Evolutionary conservation across 2,888 invertebrate species (phyloP).

Genomic region (Masnerella sp.): DNA sequence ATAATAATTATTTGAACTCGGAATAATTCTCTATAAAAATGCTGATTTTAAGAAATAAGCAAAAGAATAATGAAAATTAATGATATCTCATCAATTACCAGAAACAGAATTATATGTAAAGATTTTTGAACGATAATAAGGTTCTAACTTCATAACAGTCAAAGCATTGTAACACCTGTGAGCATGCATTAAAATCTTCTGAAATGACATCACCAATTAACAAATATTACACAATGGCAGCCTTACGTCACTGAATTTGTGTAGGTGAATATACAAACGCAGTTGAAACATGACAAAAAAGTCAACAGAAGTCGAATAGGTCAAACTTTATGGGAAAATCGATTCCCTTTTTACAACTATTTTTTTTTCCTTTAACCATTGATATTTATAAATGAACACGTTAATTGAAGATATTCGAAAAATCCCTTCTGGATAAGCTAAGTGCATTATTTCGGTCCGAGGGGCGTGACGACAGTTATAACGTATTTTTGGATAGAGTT

Average conservation of each 20-base stretch:
- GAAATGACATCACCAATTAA: constrained; percentile 52
- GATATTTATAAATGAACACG: too few species aligned
- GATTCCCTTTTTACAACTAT: not conserved
- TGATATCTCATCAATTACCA: not conserved
- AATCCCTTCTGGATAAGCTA: constrained; percentile 62
- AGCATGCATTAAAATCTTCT: constrained; percentile 36
- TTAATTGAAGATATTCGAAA: not conserved
- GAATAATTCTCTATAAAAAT: too few species aligned
- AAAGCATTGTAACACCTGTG: constrained; percentile 24
- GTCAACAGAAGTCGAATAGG: not conserved
- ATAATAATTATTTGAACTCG: too few species aligned
- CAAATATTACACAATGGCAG: constrained; percentile 44
- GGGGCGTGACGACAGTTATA: constrained; percentile 69
- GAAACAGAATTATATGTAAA: not conserved
- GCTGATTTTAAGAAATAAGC: too few species aligned
- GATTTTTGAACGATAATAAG: too few species aligned
- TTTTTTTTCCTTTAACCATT: too few species aligned
- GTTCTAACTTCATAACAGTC: too few species aligned
- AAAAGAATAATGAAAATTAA: too few species aligned
- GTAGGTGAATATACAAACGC: too few species aligned
- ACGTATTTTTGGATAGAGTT: constrained; percentile 72
- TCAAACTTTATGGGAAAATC: too few species aligned
- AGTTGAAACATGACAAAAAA: too few species aligned
- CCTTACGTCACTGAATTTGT: constrained; percentile 20
- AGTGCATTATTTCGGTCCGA: constrained; percentile 69